These are phyloP conservation scores for Gopherus evgoodei DNA, from an alignment of 2,113 vertebrate species.

Conservation along the genomic window DNA sequence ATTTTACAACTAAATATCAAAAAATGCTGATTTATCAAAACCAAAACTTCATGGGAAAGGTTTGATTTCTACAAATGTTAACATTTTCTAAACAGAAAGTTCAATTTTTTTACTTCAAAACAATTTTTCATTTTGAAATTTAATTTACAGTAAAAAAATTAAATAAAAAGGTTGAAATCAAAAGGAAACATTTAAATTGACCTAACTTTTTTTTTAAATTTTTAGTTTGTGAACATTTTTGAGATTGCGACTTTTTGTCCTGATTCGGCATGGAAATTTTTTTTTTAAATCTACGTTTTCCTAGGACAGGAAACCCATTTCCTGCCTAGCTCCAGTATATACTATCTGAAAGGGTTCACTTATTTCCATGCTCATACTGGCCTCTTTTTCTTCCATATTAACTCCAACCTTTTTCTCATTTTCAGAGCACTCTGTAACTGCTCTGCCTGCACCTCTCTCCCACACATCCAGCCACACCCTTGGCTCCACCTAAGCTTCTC, in stretches of 20 bases:
- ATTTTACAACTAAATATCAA: not conserved
- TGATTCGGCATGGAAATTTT: not conserved
- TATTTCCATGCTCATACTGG: not conserved
- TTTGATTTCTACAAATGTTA: not conserved
- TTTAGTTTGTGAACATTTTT: not conserved
- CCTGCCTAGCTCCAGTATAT: not conserved
- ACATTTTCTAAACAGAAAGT: not conserved
- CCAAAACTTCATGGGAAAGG: not conserved
- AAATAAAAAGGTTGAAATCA: not conserved
- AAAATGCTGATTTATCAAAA: not conserved
- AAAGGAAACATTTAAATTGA: not conserved
- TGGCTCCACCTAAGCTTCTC: not conserved
- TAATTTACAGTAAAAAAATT: not conserved
- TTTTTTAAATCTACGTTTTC: not conserved
- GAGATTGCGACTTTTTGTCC: not conserved
- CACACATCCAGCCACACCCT: fast-evolving
- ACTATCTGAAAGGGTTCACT: not conserved
- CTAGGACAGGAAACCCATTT: not conserved
- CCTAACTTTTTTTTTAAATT: not conserved
- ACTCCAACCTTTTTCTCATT: not conserved
- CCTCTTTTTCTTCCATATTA: not conserved
- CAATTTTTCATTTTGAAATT: not conserved
- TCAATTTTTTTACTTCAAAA: not conserved
- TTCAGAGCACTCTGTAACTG: not conserved
- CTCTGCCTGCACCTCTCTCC: not conserved